phyloP scores from a whole-genome alignment of 2,113 vertebrate genomes.

The Aplodontia rufa region DNA sequence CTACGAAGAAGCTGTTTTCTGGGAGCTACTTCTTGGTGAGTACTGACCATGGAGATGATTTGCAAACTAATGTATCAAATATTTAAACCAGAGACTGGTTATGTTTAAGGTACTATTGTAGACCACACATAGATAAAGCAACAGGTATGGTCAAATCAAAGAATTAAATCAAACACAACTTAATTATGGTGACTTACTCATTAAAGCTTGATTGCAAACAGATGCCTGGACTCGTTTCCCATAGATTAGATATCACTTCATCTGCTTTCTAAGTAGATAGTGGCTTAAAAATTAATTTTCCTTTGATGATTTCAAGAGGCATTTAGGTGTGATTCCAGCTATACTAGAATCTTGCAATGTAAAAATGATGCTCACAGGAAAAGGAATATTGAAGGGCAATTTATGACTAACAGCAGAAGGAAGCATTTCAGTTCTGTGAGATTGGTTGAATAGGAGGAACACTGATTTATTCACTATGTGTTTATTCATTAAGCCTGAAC shows the following conservation, averaged over 20 bases:
- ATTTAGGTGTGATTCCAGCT: not conserved
- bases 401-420: not conserved
- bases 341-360: not conserved
- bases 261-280: not conserved
- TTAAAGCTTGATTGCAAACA: not conserved
- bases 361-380: not conserved
- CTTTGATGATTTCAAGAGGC: not conserved
- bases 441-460: not conserved
- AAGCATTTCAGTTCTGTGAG: not conserved
- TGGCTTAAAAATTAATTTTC: not conserved
- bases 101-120: not conserved
- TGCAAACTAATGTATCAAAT: not conserved
- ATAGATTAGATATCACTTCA: not conserved
- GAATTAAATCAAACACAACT: not conserved
- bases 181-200: not conserved
- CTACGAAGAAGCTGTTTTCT: not conserved
- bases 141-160: not conserved
- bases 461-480: accelerated
- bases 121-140: not conserved
- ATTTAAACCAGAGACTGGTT: not conserved
- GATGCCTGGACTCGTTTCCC: not conserved
- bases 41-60: not conserved
- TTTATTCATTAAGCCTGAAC: not conserved
- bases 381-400: not conserved
- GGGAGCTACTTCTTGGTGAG: not conserved